Evolutionary conservation across 2,797 vertebrate species (phyloP), one percentile per base, ranked within the genome.

Genomic region (Gobionotothen gibberifrons): DNA sequence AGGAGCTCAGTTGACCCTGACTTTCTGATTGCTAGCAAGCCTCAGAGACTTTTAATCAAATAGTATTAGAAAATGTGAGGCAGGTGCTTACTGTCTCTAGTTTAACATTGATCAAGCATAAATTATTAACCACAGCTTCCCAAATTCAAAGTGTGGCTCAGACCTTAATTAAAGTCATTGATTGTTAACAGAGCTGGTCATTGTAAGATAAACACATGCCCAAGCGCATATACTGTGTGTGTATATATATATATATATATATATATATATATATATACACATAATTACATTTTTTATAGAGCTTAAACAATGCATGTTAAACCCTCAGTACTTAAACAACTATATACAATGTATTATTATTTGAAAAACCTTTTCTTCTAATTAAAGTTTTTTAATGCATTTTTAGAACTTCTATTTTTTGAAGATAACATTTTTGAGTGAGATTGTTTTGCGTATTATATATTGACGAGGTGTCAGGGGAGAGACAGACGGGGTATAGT

Each of bases 401-500:
- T 7, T 42, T 3, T 6, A 29, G 9, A 44, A 29, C 26, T 54
- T 17, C 51, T 26, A 26, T 4, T 52, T 52, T 52, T 52, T 52
- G 14, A 26, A 16, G 22, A 61, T 74, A 32, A 46, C 47, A 49
- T 13, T 49, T 48, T 53, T 55, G 13, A 68, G 57, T 40, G 47
- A 66, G 26, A 51, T 14, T 58, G 58, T 67, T 36, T 42, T 47
- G 60, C 55, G 19, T 29, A 22, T 67, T 16, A 62, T 62, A 56
- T 60, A 32, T 61, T 62, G 53, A 53, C 64, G 42, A 64, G 47
- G 43, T 81, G 47, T 77, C 60, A 51, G 19, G 64, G 71, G 76
- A 67, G 61, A 62, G 48, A 65, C 12, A 65, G 51, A 47, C 75
- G 81, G 70, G 74, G 71, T 76, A 72, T 32, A 32, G 56, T 66